Evolutionary conservation across 2,888 invertebrate genomes (phyloP).

Genomic region (Cephus nigrinus): DNA sequence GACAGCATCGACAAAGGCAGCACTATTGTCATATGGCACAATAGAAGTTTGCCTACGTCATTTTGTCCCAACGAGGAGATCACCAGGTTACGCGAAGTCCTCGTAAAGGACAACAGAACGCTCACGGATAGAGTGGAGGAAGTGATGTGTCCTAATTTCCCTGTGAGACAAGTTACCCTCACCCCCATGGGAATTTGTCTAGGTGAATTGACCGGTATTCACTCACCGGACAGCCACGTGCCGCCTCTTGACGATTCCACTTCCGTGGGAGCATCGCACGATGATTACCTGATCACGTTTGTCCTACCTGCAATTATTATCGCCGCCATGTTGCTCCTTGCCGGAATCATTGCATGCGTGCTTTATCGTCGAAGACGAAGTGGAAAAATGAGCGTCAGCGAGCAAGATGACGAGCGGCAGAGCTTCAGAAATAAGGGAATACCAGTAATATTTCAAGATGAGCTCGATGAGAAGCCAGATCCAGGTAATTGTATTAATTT

Average conservation of each 20-base stretch:
- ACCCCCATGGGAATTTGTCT: conserved; percentile 69
- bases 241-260: conserved; percentile 61
- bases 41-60: conserved; percentile 79
- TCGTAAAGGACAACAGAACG: conserved; percentile 76
- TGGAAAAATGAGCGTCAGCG: conserved; percentile 85
- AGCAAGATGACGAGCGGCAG: conserved; percentile 84
- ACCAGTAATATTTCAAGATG: conserved; percentile 97
- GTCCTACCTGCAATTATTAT: conserved; percentile 91
- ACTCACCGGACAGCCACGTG: conserved; percentile 53
- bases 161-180: conserved; percentile 71
- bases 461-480: conserved; percentile 92
- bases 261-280: conserved; percentile 66
- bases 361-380: conserved; percentile 86
- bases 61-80: conserved; percentile 85
- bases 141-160: conserved; percentile 78
- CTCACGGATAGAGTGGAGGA: conserved; percentile 72
- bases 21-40: conserved; percentile 82
- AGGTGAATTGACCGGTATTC: conserved; percentile 65
- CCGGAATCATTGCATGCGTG: conserved; percentile 88
- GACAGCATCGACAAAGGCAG: conserved; percentile 76
- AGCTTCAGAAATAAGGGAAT: conserved; percentile 86
- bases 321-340: conserved; percentile 86
- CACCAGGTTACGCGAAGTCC: conserved; percentile 76
- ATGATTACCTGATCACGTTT: conserved; percentile 83
- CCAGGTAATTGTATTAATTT: conserved; percentile 67